Conservation (phyloP, 2,888 invertebrate genomes). For the Pheosia gnoma region DNA sequence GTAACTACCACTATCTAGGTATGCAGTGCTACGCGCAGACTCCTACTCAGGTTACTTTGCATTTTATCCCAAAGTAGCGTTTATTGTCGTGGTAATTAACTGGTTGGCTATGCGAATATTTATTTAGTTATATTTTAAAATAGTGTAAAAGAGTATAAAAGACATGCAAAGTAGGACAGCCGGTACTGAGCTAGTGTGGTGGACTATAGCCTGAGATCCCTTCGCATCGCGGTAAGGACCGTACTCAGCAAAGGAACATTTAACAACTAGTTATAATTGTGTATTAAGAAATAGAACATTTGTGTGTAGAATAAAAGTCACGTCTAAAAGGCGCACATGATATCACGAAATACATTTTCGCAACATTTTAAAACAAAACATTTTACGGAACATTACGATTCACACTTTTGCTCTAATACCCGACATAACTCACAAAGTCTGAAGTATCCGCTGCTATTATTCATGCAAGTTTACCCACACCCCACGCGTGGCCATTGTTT, state of each 20-base stretch:
- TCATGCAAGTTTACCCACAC: conserved; percentile 24
- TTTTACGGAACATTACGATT: conserved; percentile 1
- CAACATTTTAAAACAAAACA: not conserved
- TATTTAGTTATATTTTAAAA: too few species aligned
- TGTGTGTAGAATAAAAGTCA: too few species aligned
- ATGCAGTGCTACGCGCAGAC: not conserved
- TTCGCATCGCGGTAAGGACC: too few species aligned
- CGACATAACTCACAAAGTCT: not conserved
- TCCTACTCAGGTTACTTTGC: not conserved
- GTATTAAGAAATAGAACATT: too few species aligned
- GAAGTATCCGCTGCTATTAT: conserved; percentile 13
- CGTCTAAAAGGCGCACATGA: too few species aligned
- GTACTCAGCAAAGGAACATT: too few species aligned
- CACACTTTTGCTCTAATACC: conserved; percentile 1
- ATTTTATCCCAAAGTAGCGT: not conserved
- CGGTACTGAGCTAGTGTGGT: too few species aligned
- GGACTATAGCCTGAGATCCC: too few species aligned
- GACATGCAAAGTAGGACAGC: too few species aligned
- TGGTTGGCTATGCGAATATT: too few species aligned
- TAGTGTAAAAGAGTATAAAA: too few species aligned
- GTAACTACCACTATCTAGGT: not conserved
- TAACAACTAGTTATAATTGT: too few species aligned
- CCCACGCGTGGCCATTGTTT: conserved; percentile 7
- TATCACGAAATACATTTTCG: not conserved
- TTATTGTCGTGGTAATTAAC: not conserved